A percentile compares a stretch with the other conserved stretches of the same genome.
These are phyloP conservation scores for Platycheirus rosarum DNA, from an alignment of 2,888 invertebrate species.

Conservation along the genomic window DNA sequence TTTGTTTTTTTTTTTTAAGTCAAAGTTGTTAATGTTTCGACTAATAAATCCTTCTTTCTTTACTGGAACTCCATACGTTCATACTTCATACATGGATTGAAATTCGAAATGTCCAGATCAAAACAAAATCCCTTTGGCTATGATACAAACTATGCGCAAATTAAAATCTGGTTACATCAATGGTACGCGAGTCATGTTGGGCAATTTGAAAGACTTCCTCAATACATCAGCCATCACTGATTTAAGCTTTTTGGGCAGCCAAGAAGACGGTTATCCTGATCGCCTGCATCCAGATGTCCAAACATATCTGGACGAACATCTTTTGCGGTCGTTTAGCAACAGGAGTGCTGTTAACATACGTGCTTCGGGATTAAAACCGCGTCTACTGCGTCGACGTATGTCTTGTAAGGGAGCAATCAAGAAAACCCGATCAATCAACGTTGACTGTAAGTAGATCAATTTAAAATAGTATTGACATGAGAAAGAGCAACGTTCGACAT, in stretches of 20 bases:
- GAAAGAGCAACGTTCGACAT: no score
- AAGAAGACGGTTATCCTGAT: constrained; percentile 95
- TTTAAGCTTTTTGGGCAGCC: constrained; percentile 96
- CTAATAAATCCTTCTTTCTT: neutral
- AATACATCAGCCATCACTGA: constrained; percentile 99
- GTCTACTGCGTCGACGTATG: constrained; percentile 88
- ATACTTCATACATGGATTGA: neutral
- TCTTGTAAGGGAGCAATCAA: constrained; percentile 96
- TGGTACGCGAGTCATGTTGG: constrained; percentile 98
- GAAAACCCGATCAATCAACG: constrained; percentile 95
- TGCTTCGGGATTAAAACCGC: constrained; percentile 84
- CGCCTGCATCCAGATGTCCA: constrained; percentile 92
- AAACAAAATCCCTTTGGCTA: constrained; percentile 94
- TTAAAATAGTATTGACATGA: no score
- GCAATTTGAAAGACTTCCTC: constrained; percentile 96
- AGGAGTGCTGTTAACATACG: constrained; percentile 87
- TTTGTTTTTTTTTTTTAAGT: no score
- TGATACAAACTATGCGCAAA: constrained; percentile 99
- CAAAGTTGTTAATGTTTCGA: neutral
- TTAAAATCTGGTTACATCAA: constrained; percentile 99
- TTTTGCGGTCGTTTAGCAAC: constrained; percentile 90
- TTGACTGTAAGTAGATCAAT: constrained; percentile 88
- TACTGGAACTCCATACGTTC: neutral
- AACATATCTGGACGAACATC: constrained; percentile 92
- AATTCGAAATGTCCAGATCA: constrained; percentile 86